Conservation (phyloP, 2,888 invertebrate species). For the Lasioglossum vierecki region DNA sequence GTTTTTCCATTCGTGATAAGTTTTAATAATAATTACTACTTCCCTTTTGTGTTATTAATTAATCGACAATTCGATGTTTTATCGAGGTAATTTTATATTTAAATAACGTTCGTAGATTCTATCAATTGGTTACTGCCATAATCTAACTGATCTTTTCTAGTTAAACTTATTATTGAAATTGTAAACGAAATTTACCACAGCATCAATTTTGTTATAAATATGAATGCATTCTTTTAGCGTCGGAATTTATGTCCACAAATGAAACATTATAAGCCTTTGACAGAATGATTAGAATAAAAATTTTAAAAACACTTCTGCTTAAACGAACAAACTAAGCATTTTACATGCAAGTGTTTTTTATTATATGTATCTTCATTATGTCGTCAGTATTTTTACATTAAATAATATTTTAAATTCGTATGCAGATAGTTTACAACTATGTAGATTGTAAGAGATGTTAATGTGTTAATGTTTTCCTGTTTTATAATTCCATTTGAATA, state of each 20-base stretch:
- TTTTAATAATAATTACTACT: neutral
- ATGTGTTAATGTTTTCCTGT: neutral
- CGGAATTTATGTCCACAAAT: neutral
- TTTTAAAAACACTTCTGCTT: conserved; percentile 5
- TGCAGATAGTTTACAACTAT: conserved; percentile 19
- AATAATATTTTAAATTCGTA: conserved; percentile 33
- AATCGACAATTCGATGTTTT: neutral
- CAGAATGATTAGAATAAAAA: neutral
- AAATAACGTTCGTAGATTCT: conserved; percentile 16
- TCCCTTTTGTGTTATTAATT: neutral
- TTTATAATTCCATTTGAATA: conserved; percentile 16
- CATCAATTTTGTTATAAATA: neutral
- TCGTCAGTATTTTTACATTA: conserved; percentile 48
- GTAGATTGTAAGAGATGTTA: conserved; percentile 19
- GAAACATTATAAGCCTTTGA: neutral
- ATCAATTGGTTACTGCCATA: conserved; percentile 55
- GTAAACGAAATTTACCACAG: neutral
- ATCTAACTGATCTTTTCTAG: conserved; percentile 11
- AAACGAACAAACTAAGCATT: neutral
- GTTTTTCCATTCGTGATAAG: conserved; percentile 42
- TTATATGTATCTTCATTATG: conserved; percentile 18
- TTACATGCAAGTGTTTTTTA: neutral
- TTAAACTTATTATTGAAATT: neutral
- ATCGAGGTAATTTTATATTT: neutral
- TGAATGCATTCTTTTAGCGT: neutral